phyloP scores from a whole-genome alignment of 2,797 vertebrate genomes.

The Myiotriccus ornatus region DNA sequence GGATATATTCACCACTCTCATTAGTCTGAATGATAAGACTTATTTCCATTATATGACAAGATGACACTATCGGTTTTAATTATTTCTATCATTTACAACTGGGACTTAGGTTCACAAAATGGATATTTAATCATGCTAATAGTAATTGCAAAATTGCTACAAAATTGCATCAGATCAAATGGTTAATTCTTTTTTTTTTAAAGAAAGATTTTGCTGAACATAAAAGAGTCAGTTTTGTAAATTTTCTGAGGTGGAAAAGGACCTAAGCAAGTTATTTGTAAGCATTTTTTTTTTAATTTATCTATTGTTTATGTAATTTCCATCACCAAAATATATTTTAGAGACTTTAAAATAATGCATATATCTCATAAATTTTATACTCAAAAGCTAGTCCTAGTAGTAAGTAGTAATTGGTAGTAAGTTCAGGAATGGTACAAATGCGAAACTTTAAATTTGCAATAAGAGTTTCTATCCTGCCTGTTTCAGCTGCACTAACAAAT shows the following conservation, averaged over 20 bases:
- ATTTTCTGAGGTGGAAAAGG: background rate
- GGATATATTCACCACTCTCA: background rate
- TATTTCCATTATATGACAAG: background rate
- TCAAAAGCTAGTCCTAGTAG: background rate
- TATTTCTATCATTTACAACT: background rate
- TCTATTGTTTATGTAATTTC: background rate
- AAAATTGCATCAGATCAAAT: background rate
- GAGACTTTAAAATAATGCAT: background rate
- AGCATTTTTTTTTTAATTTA: background rate
- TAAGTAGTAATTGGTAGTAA: too few relatives aligned
- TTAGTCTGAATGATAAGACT: background rate
- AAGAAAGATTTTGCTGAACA: background rate
- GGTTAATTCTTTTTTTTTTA: background rate
- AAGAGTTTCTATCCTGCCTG: background rate
- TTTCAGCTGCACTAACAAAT: background rate
- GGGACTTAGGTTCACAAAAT: background rate
- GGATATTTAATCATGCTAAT: background rate
- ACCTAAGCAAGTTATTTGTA: background rate
- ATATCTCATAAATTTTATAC: background rate
- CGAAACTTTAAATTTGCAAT: background rate
- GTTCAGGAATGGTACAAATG: background rate
- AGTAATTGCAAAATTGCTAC: background rate
- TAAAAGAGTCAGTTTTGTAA: background rate
- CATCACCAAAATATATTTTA: background rate
- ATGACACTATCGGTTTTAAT: background rate